Conservation (phyloP, 2,113 vertebrate species). For the Arvicanthis niloticus region DNA sequence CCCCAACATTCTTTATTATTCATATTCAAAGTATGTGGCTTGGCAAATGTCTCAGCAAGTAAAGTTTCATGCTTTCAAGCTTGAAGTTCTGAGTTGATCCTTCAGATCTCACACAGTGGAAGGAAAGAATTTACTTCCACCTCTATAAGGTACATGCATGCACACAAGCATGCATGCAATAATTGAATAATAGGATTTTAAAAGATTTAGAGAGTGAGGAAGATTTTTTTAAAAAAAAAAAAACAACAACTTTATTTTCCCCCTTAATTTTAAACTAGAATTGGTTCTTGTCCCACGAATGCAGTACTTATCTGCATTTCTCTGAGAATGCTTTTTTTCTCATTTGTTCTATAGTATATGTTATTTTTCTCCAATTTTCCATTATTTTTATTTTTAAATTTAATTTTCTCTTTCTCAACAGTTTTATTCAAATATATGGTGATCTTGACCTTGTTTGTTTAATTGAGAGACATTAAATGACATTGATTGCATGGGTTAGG, state of each 20-base stretch:
- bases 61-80: background rate
- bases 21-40: background rate
- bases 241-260: background rate
- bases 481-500: background rate
- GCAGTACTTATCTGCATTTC: background rate
- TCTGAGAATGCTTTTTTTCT: background rate
- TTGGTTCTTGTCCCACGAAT: background rate
- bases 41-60: background rate
- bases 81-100: background rate
- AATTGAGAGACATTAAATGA: constrained; percentile 16
- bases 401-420: background rate
- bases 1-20: background rate
- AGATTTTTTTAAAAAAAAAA: background rate
- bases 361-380: constrained; percentile 16
- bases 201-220: background rate
- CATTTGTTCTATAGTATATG: background rate
- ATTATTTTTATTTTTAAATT: background rate
- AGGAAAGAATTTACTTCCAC: background rate
- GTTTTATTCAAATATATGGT: constrained; percentile 36
- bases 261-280: background rate
- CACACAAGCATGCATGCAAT: background rate
- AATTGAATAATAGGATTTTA: background rate
- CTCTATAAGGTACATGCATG: too few relatives aligned
- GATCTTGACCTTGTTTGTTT: constrained; percentile 20
- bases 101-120: background rate